Conservation (phyloP, 2,888 invertebrate genomes). For the Drosophila mulleri region DNA sequence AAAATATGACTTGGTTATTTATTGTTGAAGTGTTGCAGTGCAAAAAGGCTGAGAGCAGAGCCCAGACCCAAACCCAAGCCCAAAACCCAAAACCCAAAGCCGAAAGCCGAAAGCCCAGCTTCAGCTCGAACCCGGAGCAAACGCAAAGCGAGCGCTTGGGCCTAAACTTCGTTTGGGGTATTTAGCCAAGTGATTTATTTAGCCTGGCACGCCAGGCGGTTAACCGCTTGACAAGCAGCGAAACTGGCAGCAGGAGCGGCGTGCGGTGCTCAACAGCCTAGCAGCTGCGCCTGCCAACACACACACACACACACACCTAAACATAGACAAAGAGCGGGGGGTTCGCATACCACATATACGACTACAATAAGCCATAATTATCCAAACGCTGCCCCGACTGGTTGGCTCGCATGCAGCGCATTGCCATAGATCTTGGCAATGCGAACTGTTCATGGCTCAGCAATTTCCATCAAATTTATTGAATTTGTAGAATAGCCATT, state of each 20-base stretch:
- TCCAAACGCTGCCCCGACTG: constrained; percentile 63
- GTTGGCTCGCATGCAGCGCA: constrained; percentile 23
- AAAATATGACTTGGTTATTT: constrained; percentile 81
- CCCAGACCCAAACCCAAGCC: constrained; percentile 8
- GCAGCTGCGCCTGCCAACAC: constrained; percentile 45
- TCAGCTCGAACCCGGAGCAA: constrained; percentile 35
- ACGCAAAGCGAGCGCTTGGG: constrained; percentile 54
- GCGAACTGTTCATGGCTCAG: constrained; percentile 24
- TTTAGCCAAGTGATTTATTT: constrained; percentile 78
- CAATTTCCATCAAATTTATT: constrained; percentile 21
- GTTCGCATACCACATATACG: constrained; percentile 28
- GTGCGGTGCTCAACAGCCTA: constrained; percentile 15
- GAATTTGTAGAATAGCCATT: constrained; percentile 10
- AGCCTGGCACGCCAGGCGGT: constrained; percentile 71
- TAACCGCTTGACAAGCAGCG: constrained; percentile 48
- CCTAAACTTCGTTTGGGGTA: constrained; percentile 78
- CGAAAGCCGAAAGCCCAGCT: constrained; percentile 16
- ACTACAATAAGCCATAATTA: constrained; percentile 77
- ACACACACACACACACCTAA: constrained; percentile 15
- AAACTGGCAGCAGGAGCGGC: constrained; percentile 3
- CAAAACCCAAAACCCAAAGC: not conserved
- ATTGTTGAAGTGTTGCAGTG: constrained; percentile 81
- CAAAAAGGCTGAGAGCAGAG: constrained; percentile 65
- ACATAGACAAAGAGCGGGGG: constrained; percentile 1
- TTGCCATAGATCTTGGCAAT: constrained; percentile 35